phyloP scores from a whole-genome alignment of 1,140 invertebrate species.

The Lordiphosa clarofinis region DNA sequence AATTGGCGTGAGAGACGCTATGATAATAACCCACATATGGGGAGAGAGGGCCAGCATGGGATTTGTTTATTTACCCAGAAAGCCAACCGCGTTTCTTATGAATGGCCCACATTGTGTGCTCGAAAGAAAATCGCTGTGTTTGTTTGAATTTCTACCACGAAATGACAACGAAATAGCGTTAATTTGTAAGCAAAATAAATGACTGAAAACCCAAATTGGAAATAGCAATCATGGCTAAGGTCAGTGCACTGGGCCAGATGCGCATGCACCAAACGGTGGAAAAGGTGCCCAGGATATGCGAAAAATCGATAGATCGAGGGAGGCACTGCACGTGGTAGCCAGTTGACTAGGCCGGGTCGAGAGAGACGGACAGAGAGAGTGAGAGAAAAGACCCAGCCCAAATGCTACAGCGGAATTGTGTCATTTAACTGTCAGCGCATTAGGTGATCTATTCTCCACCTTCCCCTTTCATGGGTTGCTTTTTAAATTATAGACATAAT shows the following conservation, averaged over 20 bases:
- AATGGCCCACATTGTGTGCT: conserved; percentile 67
- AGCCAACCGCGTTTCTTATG: conserved; percentile 49
- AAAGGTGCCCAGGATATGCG: conserved; percentile 41
- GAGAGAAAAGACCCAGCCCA: conserved; percentile 32
- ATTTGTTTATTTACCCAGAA: conserved; percentile 35
- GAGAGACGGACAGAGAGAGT: conserved; percentile 31
- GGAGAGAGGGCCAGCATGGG: conserved; percentile 2
- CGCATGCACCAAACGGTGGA: conserved; percentile 53
- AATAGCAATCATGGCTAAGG: conserved; percentile 62
- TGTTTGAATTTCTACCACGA: conserved; percentile 13
- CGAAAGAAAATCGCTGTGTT: conserved; percentile 17
- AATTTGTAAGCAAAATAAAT: conserved; percentile 58
- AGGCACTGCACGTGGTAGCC: conserved; percentile 36
- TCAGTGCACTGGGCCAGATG: conserved; percentile 66
- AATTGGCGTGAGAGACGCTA: conserved; percentile 3
- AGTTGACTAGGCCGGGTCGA: conserved; percentile 28
- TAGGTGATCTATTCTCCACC: conserved; percentile 20
- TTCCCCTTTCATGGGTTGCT: conserved; percentile 11
- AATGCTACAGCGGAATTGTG: conserved; percentile 50
- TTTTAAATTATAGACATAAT: conserved; percentile 62
- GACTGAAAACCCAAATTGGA: conserved; percentile 18
- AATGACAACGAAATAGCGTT: conserved; percentile 35
- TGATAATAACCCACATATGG: conserved; percentile 7
- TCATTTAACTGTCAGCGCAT: conserved; percentile 65
- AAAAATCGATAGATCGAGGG: conserved; percentile 68